Percentiles rank a stretch among this genome's conserved stretches.
phyloP scores from a whole-genome alignment of 2,797 vertebrate genomes.

The Myotis findleyi region DNA sequence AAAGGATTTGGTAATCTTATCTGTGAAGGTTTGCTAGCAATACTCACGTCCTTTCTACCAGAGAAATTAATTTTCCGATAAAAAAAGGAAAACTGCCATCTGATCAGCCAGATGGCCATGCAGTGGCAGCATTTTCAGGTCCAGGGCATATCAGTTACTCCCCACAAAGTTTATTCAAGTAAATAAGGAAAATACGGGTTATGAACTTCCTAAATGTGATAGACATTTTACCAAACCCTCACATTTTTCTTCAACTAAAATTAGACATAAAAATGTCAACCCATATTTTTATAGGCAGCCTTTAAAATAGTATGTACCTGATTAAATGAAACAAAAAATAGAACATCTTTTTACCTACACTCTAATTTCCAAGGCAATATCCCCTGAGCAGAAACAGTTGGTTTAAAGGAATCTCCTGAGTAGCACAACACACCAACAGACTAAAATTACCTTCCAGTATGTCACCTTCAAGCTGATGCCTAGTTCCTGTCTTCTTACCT shows the following conservation, averaged over 20 bases:
- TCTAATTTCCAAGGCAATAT: constrained; percentile 26
- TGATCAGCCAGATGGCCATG: constrained; percentile 71
- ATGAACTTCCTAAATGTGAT: constrained; percentile 31
- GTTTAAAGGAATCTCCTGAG: constrained; percentile 74
- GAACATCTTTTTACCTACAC: not conserved
- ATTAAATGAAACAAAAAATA: constrained; percentile 19
- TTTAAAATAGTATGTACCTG: not conserved
- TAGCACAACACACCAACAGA: constrained; percentile 57
- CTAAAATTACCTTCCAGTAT: constrained; percentile 69
- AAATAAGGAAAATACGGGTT: constrained; percentile 25
- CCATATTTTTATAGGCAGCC: not conserved
- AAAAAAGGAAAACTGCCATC: constrained; percentile 63
- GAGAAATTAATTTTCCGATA: constrained; percentile 52
- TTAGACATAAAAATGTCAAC: not conserved
- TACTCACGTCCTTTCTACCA: constrained; percentile 40
- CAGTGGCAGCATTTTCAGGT: constrained; percentile 28
- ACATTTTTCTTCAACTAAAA: constrained; percentile 3
- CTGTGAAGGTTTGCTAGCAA: constrained; percentile 37
- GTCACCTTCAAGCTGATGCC: constrained; percentile 72
- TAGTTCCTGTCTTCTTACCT: constrained; percentile 54
- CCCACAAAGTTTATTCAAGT: constrained; percentile 38
- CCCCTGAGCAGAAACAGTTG: constrained; percentile 62
- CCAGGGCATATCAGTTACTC: not conserved
- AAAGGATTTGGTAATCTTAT: constrained; percentile 36
- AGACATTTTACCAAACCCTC: not conserved